Conservation (phyloP, 2,797 vertebrate species). For the Hybognathus amarus region DNA sequence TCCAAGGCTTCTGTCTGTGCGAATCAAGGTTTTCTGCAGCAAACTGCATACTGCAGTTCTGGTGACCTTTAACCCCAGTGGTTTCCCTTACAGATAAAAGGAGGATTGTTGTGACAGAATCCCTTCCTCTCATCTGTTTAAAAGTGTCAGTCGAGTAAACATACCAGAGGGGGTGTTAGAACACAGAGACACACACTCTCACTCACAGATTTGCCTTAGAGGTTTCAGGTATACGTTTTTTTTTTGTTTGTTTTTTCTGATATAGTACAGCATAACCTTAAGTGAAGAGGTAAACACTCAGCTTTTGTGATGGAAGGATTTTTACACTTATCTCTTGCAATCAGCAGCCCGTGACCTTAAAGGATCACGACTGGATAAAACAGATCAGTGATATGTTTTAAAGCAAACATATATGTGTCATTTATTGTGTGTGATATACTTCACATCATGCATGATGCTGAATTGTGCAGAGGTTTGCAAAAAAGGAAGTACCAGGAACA, state of each 20-base stretch:
- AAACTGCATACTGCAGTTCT: background rate
- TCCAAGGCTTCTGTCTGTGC: background rate
- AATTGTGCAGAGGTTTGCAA: constrained; percentile 53
- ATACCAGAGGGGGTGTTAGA: constrained; percentile 34
- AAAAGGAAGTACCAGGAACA: constrained; percentile 56
- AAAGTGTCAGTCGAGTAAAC: constrained; percentile 46
- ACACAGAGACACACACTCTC: constrained; percentile 23
- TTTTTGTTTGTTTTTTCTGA: constrained; percentile 21
- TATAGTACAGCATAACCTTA: constrained; percentile 17
- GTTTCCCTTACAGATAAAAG: constrained; percentile 12
- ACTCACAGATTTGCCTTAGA: constrained; percentile 13
- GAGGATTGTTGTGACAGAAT: constrained; percentile 41
- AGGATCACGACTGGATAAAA: constrained; percentile 1
- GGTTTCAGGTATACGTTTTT: background rate
- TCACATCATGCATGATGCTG: constrained; percentile 24
- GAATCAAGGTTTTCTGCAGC: constrained; percentile 12
- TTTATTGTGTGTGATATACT: constrained; percentile 25
- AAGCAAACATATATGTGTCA: constrained; percentile 45
- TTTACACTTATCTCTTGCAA: constrained; percentile 4
- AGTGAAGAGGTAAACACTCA: constrained; percentile 23
- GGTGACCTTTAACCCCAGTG: constrained; percentile 41
- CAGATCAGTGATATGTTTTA: constrained; percentile 25
- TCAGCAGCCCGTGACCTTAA: constrained; percentile 28
- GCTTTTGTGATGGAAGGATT: background rate
- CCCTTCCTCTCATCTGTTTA: constrained; percentile 33